Evolutionary conservation across 2,888 invertebrate genomes (phyloP), one percentile per base, ranked within the genome.

Genomic region (Alloscopus bannaensis): DNA sequence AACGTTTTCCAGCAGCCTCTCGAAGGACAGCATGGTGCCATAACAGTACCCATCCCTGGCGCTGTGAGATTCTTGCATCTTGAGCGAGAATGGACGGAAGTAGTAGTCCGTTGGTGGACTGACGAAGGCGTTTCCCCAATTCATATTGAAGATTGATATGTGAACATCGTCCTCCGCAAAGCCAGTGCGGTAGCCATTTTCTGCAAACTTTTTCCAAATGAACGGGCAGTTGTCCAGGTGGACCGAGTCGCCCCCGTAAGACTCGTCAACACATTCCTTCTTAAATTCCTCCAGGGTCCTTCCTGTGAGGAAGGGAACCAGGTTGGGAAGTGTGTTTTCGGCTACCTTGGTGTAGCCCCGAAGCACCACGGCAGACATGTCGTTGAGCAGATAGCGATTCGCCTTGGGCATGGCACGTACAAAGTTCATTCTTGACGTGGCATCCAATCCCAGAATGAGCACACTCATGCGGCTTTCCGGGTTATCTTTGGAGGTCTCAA

Each of bases 1-100:
- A 6, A 93, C 90, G 86, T 94, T 95, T 76, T 94, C 91, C 50
- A 96, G 88, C 2, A 95, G 88, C 18, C 93, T 57, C 92, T 93
- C 84, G 93, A 90, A 84, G 92, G 90, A 59, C 22, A 71, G 42
- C 83, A 92, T 90, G 20, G 91, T 89, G 13, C 84, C 85, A 50
- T 82, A 80, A 87, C 95, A 95, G 85, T 92, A 92, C 0, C 94
- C 94, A 42, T 91, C 89, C 0, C 88, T 88, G 88, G 94, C 94
- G 18, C 57, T 47, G 1, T 68, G 69, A 1, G 47, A 3, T 2
- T 71, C 59, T 13, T 65, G 50, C 73, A 79, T 73, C 26, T 70
- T 11, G 16, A 70, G 16, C 4, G 70, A 69, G 20, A 88, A 87
- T 0, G 89, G 88, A 6, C 89, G 81, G 26, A 88, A 87, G 80